Evolutionary conservation across 2,797 vertebrate genomes (phyloP), one percentile per base, ranked within the genome.

Genomic region (Bradypus variegatus): DNA sequence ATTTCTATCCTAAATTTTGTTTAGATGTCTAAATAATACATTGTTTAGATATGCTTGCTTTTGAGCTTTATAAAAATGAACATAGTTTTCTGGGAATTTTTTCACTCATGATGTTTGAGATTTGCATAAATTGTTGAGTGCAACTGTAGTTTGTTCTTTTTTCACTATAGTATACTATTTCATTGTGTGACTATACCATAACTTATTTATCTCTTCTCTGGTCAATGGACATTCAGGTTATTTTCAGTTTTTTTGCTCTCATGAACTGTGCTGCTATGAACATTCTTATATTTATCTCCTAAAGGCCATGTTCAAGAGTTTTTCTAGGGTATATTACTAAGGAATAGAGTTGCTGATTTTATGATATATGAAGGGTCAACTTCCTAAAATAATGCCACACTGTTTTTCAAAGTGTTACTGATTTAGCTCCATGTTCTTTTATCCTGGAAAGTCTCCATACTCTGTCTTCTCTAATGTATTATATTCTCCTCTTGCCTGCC

Each of bases 401-500:
- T 60, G 6, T 77, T 85, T 78, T 79, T 79, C 41, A 58, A 58
- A 64, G 29, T 79, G 75, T 89, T 78, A 79, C 38, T 91, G 75
- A n/a, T 36, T 84, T 89, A 79, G 53, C 45, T n/a, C 64, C 65
- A 36, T 85, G 16, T 18, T 70, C n/a, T 16, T 88, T 82, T 76
- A 62, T 41, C 53, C 64, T 78, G 84, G 79, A 89, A 73, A 36
- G 41, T 88, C n/a, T 88, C 70, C 64, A 31, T 86, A 86, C 65
- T 76, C 91, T 87, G 72, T 41, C 72, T 69, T 83, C 70, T 87
- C 62, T 90, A 86, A 77, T 75, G 82, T 82, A 50, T 13, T 87
- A 21, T 88, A 33, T 82, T 77, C 31, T 76, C 7, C 64, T 70
- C 72, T 84, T 70, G 25, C 41, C 72, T 12, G 77, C n/a, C n/a